These are phyloP conservation scores for Vidua macroura DNA, from an alignment of 2,113 vertebrate species.

Conservation along the genomic window DNA sequence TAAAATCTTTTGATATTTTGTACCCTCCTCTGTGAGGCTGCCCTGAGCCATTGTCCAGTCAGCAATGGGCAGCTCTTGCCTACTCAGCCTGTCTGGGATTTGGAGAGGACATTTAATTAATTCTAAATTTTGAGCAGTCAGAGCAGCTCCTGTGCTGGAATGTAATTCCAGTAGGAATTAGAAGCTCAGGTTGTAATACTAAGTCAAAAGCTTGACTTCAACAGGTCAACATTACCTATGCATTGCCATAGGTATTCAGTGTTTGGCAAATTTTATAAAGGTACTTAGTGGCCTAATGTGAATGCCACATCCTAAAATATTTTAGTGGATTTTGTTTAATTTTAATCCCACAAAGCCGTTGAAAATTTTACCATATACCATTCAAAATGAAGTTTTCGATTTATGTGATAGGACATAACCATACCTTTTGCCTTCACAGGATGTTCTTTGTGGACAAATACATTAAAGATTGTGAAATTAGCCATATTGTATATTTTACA, in stretches of 20 bases:
- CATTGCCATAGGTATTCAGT: not conserved
- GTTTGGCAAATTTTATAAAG: not conserved
- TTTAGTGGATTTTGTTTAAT: not conserved
- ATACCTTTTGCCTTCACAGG: not conserved
- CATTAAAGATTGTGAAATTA: not conserved
- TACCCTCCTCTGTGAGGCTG: not conserved
- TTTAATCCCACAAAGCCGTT: not conserved
- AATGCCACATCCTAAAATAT: not conserved
- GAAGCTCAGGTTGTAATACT: not conserved
- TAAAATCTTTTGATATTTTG: not conserved
- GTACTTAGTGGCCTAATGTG: not conserved
- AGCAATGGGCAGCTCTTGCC: not conserved
- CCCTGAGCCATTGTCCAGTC: not conserved
- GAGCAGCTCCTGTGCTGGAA: not conserved
- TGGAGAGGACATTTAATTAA: not conserved
- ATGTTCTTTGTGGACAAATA: not conserved
- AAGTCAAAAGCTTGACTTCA: not conserved
- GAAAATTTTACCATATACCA: not conserved
- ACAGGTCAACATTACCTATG: not conserved
- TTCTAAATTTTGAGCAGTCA: not conserved
- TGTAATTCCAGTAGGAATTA: not conserved
- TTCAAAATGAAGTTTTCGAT: not conserved
- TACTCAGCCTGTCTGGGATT: not conserved
- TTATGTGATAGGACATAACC: not conserved
- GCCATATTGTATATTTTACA: not conserved